These are phyloP conservation scores for Neodiprion fabricii DNA, from an alignment of 1,140 invertebrate species.

Conservation along the genomic window DNA sequence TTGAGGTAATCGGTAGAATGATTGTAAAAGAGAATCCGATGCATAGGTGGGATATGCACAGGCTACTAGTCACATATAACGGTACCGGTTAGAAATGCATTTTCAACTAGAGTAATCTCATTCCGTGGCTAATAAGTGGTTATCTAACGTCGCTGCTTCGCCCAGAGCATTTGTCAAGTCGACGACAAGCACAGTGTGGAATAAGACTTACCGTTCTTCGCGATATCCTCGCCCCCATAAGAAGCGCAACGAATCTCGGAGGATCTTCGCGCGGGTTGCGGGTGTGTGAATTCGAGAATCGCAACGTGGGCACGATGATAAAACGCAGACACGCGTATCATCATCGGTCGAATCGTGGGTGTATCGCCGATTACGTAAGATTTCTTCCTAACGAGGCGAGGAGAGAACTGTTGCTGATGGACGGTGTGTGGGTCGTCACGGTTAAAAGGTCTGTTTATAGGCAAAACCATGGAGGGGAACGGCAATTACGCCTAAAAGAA, in stretches of 20 bases:
- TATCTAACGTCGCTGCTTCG: not conserved
- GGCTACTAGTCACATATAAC: not conserved
- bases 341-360: not conserved
- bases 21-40: not conserved
- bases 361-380: not conserved
- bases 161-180: too few species aligned
- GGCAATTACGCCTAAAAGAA: not conserved
- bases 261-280: too few species aligned
- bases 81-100: not conserved
- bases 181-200: too few species aligned
- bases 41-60: not conserved
- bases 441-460: not conserved
- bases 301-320: too few species aligned
- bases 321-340: too few species aligned
- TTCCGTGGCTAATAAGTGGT: not conserved
- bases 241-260: too few species aligned
- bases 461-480: not conserved
- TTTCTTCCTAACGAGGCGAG: not conserved
- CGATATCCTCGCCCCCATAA: too few species aligned
- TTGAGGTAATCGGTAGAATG: not conserved
- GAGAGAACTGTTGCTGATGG: not conserved
- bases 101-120: not conserved
- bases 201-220: not conserved
- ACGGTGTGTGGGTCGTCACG: constrained; percentile 1
- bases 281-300: too few species aligned